A percentile compares a stretch with the other conserved stretches of the same genome.
These are phyloP conservation scores for Eulemur mongoz DNA, from an alignment of 2,797 vertebrate species.

Conservation along the genomic window DNA sequence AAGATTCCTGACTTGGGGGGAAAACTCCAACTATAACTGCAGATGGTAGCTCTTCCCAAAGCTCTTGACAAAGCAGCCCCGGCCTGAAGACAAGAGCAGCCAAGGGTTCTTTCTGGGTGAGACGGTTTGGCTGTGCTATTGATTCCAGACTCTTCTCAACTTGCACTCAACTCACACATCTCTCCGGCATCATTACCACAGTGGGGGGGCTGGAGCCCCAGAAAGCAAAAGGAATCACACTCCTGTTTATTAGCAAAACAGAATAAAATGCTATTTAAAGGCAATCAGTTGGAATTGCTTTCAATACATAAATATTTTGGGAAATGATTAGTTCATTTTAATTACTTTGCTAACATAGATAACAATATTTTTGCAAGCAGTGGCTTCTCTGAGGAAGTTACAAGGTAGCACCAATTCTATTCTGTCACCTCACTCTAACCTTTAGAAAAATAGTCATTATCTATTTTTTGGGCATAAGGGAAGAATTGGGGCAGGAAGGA, in stretches of 20 bases:
- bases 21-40: background rate
- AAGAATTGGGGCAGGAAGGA: background rate
- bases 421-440: accelerated
- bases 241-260: constrained; percentile 41
- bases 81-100: background rate
- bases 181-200: background rate
- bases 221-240: background rate
- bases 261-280: constrained; percentile 74
- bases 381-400: constrained; percentile 17
- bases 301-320: constrained; percentile 75
- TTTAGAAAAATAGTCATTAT: background rate
- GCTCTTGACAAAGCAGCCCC: background rate
- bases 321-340: constrained; percentile 82
- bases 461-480: background rate
- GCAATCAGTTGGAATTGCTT: constrained; percentile 77
- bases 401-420: background rate
- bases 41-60: background rate
- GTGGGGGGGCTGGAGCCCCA: background rate
- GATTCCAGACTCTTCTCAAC: background rate
- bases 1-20: constrained; percentile 28
- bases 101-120: background rate
- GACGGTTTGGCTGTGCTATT: background rate
- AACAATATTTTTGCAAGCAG: constrained; percentile 70
- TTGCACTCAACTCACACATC: background rate
- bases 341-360: constrained; percentile 68